Evolutionary conservation across 1,140 invertebrate genomes (phyloP).

Genomic region (Dendroctonus valens): DNA sequence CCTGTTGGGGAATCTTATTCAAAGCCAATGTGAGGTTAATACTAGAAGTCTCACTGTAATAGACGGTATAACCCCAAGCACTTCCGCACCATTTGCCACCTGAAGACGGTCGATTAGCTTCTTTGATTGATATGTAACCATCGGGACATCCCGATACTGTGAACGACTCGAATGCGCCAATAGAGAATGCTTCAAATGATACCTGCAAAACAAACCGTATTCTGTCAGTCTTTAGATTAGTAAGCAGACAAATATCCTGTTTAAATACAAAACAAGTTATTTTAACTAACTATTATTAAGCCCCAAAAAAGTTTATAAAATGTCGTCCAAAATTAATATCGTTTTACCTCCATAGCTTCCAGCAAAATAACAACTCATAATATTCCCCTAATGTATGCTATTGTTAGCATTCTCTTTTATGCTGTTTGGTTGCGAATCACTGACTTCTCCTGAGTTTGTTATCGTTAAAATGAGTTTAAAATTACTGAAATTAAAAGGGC

Average conservation of each 20-base stretch:
- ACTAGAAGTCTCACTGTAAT: slow-evolving; percentile 78
- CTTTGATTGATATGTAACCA: slow-evolving; percentile 75
- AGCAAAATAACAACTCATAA: background rate
- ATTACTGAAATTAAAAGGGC: slow-evolving; percentile 22
- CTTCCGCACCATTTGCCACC: slow-evolving; percentile 83
- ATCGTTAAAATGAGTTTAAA: slow-evolving; percentile 19
- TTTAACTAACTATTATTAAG: too few relatives aligned
- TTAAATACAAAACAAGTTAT: background rate
- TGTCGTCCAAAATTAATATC: too few relatives aligned
- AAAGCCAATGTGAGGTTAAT: slow-evolving; percentile 73
- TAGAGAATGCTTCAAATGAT: slow-evolving; percentile 73
- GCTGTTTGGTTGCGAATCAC: too few relatives aligned
- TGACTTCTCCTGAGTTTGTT: slow-evolving; percentile 7
- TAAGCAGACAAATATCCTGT: too few relatives aligned
- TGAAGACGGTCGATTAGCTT: slow-evolving; percentile 66
- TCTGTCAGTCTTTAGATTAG: too few relatives aligned
- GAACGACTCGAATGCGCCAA: slow-evolving; percentile 71
- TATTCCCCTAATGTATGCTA: background rate
- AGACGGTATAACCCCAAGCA: slow-evolving; percentile 80
- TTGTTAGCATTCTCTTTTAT: too few relatives aligned
- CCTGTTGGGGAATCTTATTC: slow-evolving; percentile 70
- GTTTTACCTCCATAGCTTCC: background rate
- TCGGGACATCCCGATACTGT: slow-evolving; percentile 77
- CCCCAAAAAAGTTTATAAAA: background rate
- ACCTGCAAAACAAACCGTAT: slow-evolving; percentile 53